phyloP scores from a whole-genome alignment of 2,113 vertebrate species.

The Erpornis zantholeuca region DNA sequence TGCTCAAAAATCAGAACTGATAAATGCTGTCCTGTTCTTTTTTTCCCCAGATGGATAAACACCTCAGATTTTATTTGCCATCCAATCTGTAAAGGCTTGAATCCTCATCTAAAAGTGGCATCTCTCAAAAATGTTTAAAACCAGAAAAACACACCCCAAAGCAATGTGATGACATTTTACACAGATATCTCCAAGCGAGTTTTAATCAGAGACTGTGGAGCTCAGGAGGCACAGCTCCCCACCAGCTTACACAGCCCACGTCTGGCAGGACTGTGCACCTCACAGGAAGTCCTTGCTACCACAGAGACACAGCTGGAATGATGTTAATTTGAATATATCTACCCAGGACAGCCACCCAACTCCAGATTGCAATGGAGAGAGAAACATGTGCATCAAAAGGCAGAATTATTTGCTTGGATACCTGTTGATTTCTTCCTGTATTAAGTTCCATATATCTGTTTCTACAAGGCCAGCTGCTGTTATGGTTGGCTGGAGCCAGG shows the following conservation, averaged over 20 bases:
- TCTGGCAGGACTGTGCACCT: background rate
- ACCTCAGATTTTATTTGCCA: background rate
- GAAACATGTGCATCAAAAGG: background rate
- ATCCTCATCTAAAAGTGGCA: background rate
- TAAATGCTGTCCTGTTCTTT: background rate
- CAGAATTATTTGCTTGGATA: background rate
- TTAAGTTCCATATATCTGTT: background rate
- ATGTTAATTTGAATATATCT: background rate
- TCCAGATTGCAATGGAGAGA: background rate
- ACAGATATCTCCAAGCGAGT: background rate
- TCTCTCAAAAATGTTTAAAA: background rate
- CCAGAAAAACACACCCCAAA: background rate
- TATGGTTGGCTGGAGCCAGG: background rate
- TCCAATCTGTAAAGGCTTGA: background rate
- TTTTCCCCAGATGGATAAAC: background rate
- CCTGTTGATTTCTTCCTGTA: background rate
- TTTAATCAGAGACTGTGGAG: background rate
- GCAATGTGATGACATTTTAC: background rate
- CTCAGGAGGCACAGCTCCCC: background rate
- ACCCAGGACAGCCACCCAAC: background rate
- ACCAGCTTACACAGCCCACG: fast-evolving
- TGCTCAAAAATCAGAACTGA: background rate
- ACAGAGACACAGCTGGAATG: background rate
- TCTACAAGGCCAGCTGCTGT: background rate
- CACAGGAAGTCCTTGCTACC: background rate